Percentiles rank a stretch among this genome's conserved stretches.
phyloP scores from a whole-genome alignment of 1,140 invertebrate species.

The Wasmannia auropunctata region DNA sequence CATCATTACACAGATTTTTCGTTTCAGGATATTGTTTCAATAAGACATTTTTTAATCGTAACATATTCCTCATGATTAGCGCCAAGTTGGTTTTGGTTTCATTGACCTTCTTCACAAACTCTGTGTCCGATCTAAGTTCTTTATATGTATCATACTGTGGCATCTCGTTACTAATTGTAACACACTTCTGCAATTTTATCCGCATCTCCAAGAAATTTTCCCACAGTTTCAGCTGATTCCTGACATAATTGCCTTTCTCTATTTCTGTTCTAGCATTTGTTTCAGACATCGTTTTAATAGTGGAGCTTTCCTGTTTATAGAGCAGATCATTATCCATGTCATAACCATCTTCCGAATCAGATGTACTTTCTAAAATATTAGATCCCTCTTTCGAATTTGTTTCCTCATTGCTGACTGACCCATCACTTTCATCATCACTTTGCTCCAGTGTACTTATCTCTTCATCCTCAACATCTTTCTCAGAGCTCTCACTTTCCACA shows the following conservation, averaged over 20 bases:
- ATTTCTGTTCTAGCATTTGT: conserved; percentile 87
- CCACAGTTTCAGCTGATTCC: conserved; percentile 92
- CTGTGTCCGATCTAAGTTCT: conserved; percentile 83
- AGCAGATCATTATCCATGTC: conserved; percentile 54
- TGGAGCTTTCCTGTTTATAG: conserved; percentile 77
- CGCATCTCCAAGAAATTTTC: conserved; percentile 93
- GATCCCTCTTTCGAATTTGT: not conserved
- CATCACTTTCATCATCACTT: conserved; percentile 71
- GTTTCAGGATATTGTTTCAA: conserved; percentile 89
- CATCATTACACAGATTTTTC: conserved; percentile 81
- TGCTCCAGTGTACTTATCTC: conserved; percentile 74
- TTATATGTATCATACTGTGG: conserved; percentile 88
- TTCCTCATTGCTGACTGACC: conserved; percentile 65
- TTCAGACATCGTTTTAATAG: conserved; percentile 86
- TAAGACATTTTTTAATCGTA: conserved; percentile 87
- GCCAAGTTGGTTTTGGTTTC: conserved; percentile 86
- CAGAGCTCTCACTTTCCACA: not conserved
- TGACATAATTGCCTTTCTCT: conserved; percentile 91
- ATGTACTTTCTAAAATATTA: conserved; percentile 62
- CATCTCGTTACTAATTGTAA: conserved; percentile 91
- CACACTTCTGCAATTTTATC: conserved; percentile 93
- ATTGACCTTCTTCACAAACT: conserved; percentile 85
- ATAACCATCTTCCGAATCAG: conserved; percentile 70
- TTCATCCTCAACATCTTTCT: conserved; percentile 68
- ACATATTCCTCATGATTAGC: conserved; percentile 88